Percentiles rank a stretch among this genome's conserved stretches.
Evolutionary conservation across 2,888 invertebrate species (phyloP).

Genomic region (Ceratothoa steindachneri): DNA sequence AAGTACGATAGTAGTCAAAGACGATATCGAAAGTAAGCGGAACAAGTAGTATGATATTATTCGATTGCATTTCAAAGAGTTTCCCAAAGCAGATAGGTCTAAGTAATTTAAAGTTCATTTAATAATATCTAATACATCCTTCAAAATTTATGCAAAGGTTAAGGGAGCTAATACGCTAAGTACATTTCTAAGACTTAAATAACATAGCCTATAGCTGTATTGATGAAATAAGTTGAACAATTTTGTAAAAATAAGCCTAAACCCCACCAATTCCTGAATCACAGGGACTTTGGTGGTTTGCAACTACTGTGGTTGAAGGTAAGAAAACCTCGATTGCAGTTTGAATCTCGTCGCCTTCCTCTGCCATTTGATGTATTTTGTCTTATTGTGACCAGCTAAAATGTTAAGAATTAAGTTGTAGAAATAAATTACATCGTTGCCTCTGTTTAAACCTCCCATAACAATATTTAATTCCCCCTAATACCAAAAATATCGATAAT

Average conservation of each 20-base stretch:
- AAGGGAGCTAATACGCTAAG: no score
- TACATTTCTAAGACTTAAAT: no score
- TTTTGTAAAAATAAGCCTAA: no score
- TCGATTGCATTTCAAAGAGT: slow-evolving; percentile 7
- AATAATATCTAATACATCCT: no score
- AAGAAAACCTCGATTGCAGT: not conserved
- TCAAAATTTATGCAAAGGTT: no score
- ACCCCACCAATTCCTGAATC: no score
- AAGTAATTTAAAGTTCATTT: no score
- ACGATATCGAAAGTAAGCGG: slow-evolving; percentile 46
- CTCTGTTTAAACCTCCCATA: not conserved
- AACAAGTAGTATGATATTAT: slow-evolving; percentile 19
- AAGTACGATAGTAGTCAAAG: slow-evolving; percentile 50
- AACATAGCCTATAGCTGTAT: no score
- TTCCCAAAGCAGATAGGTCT: no score
- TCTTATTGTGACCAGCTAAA: not conserved
- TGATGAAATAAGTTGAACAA: no score
- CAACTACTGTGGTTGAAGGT: not conserved
- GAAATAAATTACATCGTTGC: not conserved
- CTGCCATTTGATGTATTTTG: not conserved
- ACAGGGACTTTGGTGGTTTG: no score
- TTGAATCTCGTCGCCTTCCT: not conserved
- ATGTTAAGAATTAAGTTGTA: not conserved
- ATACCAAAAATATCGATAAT: not conserved
- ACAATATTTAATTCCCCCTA: not conserved